Conservation (phyloP, 1,140 invertebrate genomes). For the Micrasema minimum region DNA sequence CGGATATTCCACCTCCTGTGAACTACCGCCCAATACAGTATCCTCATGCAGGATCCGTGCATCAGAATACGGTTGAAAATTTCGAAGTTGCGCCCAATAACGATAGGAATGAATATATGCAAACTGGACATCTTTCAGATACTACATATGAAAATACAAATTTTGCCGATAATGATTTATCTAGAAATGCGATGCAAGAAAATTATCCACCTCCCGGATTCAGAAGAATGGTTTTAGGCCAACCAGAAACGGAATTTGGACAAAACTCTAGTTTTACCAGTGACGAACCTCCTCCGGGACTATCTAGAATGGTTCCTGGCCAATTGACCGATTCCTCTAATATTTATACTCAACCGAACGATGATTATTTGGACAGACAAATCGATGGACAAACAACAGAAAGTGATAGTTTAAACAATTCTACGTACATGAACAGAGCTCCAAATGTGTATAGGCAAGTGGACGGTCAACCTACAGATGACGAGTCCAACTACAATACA, state of each 20-base stretch:
- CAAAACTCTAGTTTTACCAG: conserved; percentile 65
- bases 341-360: conserved; percentile 59
- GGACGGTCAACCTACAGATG: conserved; percentile 61
- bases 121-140: conserved; percentile 76
- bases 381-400: conserved; percentile 63
- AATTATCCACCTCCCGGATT: conserved; percentile 70
- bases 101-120: conserved; percentile 77
- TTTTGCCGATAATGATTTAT: conserved; percentile 44
- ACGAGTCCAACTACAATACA: conserved; percentile 57
- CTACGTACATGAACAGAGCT: conserved; percentile 43
- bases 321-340: conserved; percentile 60
- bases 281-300: conserved; percentile 68
- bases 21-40: conserved; percentile 56
- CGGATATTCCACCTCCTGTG: conserved; percentile 63
- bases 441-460: conserved; percentile 59
- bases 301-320: conserved; percentile 71
- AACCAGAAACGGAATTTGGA: conserved; percentile 69
- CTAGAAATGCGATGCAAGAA: conserved; percentile 54
- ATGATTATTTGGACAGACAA: conserved; percentile 63
- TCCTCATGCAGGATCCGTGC: conserved; percentile 52
- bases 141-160: conserved; percentile 64
- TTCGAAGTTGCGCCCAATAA: conserved; percentile 72
- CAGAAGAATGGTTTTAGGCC: conserved; percentile 72
- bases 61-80: conserved; percentile 63
- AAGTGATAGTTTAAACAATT: conserved; percentile 54